A percentile compares a stretch with the other conserved stretches of the same genome.
Conservation (phyloP, 2,888 invertebrate species). For the Hydriomena furcata region DNA sequence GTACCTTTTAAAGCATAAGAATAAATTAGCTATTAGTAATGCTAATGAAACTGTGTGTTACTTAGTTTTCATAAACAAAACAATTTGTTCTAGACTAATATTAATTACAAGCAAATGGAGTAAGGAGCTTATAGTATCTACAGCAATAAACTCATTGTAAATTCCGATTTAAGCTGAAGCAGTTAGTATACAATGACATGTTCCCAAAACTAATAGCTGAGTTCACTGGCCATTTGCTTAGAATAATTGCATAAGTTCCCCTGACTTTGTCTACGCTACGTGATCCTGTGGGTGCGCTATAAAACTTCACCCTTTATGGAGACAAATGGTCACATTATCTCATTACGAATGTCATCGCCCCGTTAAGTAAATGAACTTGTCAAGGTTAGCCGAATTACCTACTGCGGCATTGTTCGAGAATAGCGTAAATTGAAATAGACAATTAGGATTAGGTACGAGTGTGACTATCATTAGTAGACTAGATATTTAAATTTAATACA, state of each 20-base stretch:
- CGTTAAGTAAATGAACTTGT: constrained; percentile 56
- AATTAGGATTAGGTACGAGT: constrained; percentile 47
- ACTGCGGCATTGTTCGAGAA: constrained; percentile 47
- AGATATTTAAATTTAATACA: no score
- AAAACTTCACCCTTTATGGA: constrained; percentile 36
- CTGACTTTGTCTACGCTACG: constrained; percentile 4
- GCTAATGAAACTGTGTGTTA: no score
- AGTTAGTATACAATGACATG: background rate
- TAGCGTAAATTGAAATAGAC: constrained; percentile 57
- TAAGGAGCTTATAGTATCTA: no score
- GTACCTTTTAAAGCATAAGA: no score
- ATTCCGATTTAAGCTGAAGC: no score
- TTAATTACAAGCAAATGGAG: background rate
- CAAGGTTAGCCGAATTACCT: constrained; percentile 60
- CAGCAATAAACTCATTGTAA: background rate
- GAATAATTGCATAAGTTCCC: constrained; percentile 13
- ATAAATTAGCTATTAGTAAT: no score
- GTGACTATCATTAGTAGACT: constrained; percentile 35
- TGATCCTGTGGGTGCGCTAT: constrained; percentile 23
- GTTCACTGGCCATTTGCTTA: constrained; percentile 3
- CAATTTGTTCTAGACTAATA: background rate
- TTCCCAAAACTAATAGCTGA: background rate
- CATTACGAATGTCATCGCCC: constrained; percentile 41
- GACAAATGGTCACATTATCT: constrained; percentile 45
- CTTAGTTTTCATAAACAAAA: no score